A percentile compares a stretch with the other conserved stretches of the same genome.
Conservation (phyloP, 2,797 vertebrate genomes). For the Danio albolineatus region DNA sequence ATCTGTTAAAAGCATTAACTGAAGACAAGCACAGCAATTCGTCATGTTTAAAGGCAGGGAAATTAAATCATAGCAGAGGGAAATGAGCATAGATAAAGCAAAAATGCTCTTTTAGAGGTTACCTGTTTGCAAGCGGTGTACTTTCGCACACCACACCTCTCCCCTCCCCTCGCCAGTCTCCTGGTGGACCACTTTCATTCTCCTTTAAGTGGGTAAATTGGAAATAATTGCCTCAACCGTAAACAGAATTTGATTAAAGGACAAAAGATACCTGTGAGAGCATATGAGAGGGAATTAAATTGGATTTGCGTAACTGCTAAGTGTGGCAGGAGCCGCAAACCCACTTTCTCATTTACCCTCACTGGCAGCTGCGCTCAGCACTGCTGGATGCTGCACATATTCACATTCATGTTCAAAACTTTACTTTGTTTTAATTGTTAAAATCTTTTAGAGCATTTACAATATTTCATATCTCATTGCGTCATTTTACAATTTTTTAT, state of each 20-base stretch:
- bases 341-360: constrained; percentile 41
- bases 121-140: constrained; percentile 62
- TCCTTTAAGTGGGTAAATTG: constrained; percentile 78
- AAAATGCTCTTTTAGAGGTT: constrained; percentile 78
- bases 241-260: constrained; percentile 79
- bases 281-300: constrained; percentile 71
- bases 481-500: not conserved
- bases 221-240: constrained; percentile 79
- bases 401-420: not conserved
- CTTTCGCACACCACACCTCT: constrained; percentile 37
- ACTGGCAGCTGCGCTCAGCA: constrained; percentile 32
- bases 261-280: constrained; percentile 71
- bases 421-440: not conserved
- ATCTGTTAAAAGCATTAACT: constrained; percentile 99
- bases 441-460: not conserved
- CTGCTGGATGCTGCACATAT: not conserved
- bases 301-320: constrained; percentile 76
- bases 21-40: constrained; percentile 96
- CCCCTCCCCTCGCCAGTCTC: constrained; percentile 50
- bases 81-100: constrained; percentile 85
- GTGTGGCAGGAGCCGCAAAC: constrained; percentile 66
- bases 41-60: constrained; percentile 97
- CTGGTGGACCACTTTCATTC: constrained; percentile 65
- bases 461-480: not conserved
- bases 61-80: constrained; percentile 93